Conservation (phyloP, 2,888 invertebrate species). For the Sericinus montela region DNA sequence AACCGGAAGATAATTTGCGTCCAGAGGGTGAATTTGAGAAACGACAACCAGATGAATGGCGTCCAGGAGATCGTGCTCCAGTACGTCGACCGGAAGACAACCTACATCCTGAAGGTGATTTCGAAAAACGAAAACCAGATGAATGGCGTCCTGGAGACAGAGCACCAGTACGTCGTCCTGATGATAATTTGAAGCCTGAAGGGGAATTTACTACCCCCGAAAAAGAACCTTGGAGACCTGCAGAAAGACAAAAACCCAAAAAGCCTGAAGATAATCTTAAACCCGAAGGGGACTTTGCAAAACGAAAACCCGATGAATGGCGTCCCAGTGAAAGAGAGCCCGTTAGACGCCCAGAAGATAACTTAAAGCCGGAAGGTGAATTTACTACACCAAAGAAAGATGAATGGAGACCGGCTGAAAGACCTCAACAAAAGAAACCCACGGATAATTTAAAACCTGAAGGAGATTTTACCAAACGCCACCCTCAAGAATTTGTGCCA, state of each 20-base stretch:
- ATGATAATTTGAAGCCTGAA: conserved; percentile 66
- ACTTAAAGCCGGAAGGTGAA: conserved; percentile 73
- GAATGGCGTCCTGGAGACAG: conserved; percentile 66
- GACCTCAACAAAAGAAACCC: conserved; percentile 74
- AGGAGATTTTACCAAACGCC: conserved; percentile 73
- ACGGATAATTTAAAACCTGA: conserved; percentile 78
- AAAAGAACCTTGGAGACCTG: conserved; percentile 64
- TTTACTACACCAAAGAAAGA: conserved; percentile 53
- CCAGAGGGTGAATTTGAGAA: conserved; percentile 77
- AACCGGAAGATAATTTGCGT: conserved; percentile 78
- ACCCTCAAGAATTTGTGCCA: conserved; percentile 68
- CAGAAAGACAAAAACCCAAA: conserved; percentile 54
- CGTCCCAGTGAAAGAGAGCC: conserved; percentile 60
- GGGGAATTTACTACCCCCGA: conserved; percentile 68
- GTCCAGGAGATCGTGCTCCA: conserved; percentile 68
- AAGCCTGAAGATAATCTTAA: conserved; percentile 74
- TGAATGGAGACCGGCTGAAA: conserved; percentile 69
- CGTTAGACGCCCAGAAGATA: conserved; percentile 67
- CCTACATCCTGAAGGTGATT: conserved; percentile 73
- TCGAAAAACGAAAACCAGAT: conserved; percentile 49
- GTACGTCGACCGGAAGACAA: conserved; percentile 72
- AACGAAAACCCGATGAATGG: conserved; percentile 48
- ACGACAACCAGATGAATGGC: conserved; percentile 60
- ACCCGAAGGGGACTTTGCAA: conserved; percentile 76
- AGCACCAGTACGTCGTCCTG: conserved; percentile 49